These are phyloP conservation scores for Myotis davidii DNA, from an alignment of 2,113 vertebrate genomes.

Conservation along the genomic window DNA sequence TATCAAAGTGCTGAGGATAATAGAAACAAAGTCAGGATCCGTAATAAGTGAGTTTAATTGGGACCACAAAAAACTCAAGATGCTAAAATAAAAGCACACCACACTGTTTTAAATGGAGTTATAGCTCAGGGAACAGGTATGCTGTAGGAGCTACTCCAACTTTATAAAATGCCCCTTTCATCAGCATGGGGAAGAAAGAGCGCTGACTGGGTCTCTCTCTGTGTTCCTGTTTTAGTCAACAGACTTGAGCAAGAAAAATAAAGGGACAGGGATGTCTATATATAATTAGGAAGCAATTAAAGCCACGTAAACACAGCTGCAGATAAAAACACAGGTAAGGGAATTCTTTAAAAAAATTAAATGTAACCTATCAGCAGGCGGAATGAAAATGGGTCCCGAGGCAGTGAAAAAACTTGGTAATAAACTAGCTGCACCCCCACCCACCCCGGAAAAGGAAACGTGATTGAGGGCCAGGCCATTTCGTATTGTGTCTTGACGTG, in stretches of 20 bases:
- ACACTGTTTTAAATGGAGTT: not conserved
- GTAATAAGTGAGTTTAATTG: not conserved
- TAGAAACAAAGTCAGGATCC: not conserved
- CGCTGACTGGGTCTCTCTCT: not conserved
- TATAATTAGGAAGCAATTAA: slow-evolving; percentile 45
- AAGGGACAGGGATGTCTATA: not conserved
- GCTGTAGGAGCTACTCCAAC: not conserved
- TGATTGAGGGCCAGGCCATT: not conserved
- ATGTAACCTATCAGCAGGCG: slow-evolving; percentile 22
- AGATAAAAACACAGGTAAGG: slow-evolving; percentile 55
- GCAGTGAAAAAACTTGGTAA: not conserved
- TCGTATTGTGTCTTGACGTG: not conserved
- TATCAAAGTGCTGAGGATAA: not conserved
- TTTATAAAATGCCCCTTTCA: not conserved
- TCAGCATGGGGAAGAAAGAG: not conserved
- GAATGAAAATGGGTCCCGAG: slow-evolving; percentile 15
- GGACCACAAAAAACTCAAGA: not conserved
- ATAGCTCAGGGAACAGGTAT: not conserved
- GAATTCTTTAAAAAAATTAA: slow-evolving; percentile 51
- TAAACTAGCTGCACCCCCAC: slow-evolving; percentile 19
- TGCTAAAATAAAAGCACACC: not conserved
- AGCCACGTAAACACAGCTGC: slow-evolving; percentile 55
- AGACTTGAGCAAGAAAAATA: slow-evolving; percentile 46
- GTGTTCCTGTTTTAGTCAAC: not conserved
- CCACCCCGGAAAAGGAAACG: slow-evolving; percentile 35